phyloP scores from a whole-genome alignment of 2,797 vertebrate species.

The Alcedo quadribrachys region DNA sequence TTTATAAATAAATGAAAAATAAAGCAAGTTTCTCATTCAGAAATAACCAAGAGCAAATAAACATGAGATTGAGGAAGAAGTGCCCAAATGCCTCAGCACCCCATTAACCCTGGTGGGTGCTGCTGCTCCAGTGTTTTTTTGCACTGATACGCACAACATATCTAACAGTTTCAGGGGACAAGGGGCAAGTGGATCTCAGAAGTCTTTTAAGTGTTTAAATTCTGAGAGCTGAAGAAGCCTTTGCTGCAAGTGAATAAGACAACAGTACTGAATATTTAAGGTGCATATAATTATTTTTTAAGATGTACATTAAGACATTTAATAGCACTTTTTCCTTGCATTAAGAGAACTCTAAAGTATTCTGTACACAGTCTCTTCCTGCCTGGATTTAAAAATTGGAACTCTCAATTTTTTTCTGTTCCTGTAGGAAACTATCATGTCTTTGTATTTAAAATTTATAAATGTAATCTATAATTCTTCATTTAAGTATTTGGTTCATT shows the following conservation, averaged over 20 bases:
- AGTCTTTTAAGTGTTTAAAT: background rate
- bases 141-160: background rate
- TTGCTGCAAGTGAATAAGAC: background rate
- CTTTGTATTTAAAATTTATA: background rate
- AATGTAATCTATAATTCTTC: background rate
- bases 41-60: background rate
- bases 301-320: background rate
- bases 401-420: background rate
- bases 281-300: background rate
- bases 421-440: accelerated
- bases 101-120: accelerated
- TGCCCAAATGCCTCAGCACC: background rate
- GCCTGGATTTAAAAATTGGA: background rate
- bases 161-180: background rate
- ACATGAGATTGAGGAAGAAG: background rate
- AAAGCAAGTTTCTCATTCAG: background rate
- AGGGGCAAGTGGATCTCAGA: background rate
- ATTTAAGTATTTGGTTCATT: background rate
- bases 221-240: background rate
- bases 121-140: background rate
- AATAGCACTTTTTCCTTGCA: background rate
- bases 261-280: background rate
- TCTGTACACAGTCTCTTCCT: background rate
- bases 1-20: background rate
- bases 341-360: background rate